Conservation (phyloP, 2,797 vertebrate genomes). For the Aplochiton taeniatus region DNA sequence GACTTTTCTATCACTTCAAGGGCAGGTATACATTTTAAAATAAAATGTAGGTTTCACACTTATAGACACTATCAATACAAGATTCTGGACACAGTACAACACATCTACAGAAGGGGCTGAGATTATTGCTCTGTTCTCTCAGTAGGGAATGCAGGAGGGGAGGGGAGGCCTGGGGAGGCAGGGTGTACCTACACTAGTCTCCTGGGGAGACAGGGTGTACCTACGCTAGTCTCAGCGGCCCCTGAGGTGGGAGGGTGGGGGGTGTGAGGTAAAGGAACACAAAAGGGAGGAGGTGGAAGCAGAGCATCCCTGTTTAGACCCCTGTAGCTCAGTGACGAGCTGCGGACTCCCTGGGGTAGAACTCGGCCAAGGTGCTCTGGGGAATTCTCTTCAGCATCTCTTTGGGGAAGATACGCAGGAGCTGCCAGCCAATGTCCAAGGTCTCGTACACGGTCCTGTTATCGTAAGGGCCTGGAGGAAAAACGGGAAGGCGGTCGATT, state of each 20-base stretch:
- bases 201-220: neutral
- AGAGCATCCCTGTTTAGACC: constrained; percentile 8
- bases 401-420: constrained; percentile 97
- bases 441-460: constrained; percentile 94
- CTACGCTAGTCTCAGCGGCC: constrained; percentile 4
- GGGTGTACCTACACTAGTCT: constrained; percentile 8
- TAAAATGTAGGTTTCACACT: constrained; percentile 37
- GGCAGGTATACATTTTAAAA: constrained; percentile 53
- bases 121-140: constrained; percentile 39
- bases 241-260: neutral
- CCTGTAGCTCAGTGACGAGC: constrained; percentile 68
- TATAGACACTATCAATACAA: constrained; percentile 53
- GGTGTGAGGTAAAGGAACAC: neutral
- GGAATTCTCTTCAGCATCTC: constrained; percentile 99
- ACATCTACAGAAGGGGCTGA: constrained; percentile 53
- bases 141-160: neutral
- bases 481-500: constrained; percentile 18
- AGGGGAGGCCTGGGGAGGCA: neutral
- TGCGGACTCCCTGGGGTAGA: constrained; percentile 86
- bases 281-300: constrained; percentile 2
- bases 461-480: constrained; percentile 83
- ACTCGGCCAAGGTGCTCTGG: constrained; percentile 92
- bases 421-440: constrained; percentile 97
- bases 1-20: constrained; percentile 39
- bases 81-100: constrained; percentile 50